Conservation (phyloP, 2,113 vertebrate species). For the Leiothrix lutea region DNA sequence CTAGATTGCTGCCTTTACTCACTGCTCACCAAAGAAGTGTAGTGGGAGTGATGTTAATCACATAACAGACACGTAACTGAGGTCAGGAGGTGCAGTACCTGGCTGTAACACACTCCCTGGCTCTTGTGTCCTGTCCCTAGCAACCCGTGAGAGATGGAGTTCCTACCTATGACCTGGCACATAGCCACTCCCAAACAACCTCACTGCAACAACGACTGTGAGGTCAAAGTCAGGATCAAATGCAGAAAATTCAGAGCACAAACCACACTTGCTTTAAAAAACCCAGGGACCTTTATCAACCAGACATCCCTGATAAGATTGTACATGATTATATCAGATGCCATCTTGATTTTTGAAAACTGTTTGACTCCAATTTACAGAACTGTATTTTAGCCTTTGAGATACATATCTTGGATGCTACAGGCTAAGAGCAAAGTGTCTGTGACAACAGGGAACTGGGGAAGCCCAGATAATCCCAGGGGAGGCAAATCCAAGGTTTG, state of each 20-base stretch:
- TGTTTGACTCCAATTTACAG: background rate
- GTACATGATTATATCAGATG: no score
- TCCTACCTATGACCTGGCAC: background rate
- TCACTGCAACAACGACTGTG: fast-evolving
- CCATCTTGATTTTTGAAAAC: background rate
- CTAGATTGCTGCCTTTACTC: background rate
- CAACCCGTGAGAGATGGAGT: fast-evolving
- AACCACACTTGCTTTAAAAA: background rate
- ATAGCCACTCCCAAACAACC: background rate
- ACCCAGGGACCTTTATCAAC: background rate
- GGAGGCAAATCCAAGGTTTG: background rate
- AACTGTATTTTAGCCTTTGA: background rate
- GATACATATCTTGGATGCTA: background rate
- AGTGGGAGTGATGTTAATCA: background rate
- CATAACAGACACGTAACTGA: background rate
- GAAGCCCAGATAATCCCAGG: background rate
- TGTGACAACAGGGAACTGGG: background rate
- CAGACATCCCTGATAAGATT: background rate
- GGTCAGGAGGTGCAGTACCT: background rate
- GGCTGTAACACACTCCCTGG: background rate
- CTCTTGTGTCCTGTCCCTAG: background rate
- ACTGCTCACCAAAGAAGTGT: background rate
- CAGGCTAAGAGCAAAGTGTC: background rate
- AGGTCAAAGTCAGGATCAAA: background rate
- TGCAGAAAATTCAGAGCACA: background rate